Conservation (phyloP, 2,113 vertebrate species). For the Anguilla rostrata region DNA sequence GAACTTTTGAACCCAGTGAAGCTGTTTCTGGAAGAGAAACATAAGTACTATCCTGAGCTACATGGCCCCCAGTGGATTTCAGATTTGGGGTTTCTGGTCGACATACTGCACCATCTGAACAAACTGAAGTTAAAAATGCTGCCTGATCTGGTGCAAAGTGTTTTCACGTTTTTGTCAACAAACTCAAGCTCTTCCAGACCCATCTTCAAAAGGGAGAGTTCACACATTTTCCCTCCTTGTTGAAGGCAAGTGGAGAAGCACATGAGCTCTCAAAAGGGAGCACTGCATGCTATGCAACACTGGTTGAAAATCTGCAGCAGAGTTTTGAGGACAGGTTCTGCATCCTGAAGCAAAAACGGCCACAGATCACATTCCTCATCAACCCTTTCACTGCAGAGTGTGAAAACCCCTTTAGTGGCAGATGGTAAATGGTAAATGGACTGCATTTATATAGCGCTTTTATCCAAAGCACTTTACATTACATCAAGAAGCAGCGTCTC, state of each 20-base stretch:
- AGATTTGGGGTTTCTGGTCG: conserved; percentile 42
- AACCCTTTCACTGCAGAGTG: conserved; percentile 24
- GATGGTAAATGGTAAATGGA: conserved; percentile 14
- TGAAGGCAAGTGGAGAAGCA: no score
- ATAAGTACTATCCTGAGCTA: conserved; percentile 19
- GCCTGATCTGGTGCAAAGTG: conserved; percentile 11
- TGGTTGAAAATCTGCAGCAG: no score
- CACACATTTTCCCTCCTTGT: no score
- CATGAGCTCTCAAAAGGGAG: no score
- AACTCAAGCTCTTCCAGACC: conserved; percentile 2
- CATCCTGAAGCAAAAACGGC: neutral
- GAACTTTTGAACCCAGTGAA: conserved; percentile 24
- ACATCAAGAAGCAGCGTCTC: no score
- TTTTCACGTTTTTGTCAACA: conserved; percentile 20
- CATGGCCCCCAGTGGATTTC: conserved; percentile 28
- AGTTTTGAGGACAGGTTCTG: no score
- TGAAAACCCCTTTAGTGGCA: conserved; percentile 24
- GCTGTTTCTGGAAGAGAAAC: conserved; percentile 39
- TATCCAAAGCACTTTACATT: no score
- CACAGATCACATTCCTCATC: conserved; percentile 15
- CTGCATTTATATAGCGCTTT: no score
- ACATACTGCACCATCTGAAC: conserved; percentile 48
- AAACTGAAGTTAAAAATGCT: conserved; percentile 39
- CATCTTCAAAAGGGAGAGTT: conserved; percentile 10
- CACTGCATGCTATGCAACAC: no score